A percentile compares a stretch with the other conserved stretches of the same genome.
phyloP scores from a whole-genome alignment of 2,888 invertebrate species.

The Tolmerus cingulatus region DNA sequence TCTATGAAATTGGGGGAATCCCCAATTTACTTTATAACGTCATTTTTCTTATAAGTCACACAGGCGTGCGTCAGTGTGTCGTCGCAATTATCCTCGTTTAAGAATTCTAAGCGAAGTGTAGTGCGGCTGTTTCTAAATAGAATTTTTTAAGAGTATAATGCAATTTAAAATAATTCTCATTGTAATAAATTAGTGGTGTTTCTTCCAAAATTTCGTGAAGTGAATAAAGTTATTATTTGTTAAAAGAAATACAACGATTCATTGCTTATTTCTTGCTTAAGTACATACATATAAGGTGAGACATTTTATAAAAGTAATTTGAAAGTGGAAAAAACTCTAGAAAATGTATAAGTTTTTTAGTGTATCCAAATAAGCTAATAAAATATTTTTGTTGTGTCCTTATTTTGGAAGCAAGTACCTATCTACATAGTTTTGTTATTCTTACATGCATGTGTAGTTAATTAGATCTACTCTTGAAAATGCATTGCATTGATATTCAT shows the following conservation, averaged over 20 bases:
- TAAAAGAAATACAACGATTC: no score
- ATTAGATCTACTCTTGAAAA: not conserved
- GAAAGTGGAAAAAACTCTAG: no score
- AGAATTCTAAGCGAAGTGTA: not conserved
- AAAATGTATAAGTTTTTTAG: not conserved
- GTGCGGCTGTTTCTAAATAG: not conserved
- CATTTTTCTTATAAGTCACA: not conserved
- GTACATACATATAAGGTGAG: not conserved
- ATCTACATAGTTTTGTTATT: no score
- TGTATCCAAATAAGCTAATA: not conserved
- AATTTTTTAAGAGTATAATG: not conserved
- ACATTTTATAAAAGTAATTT: not conserved
- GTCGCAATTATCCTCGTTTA: not conserved
- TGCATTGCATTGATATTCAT: not conserved
- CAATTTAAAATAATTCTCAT: no score
- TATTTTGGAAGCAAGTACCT: not conserved
- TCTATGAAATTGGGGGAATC: not conserved
- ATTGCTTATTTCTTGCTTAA: no score
- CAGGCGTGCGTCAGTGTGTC: not conserved
- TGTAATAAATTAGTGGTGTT: no score
- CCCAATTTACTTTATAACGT: not conserved
- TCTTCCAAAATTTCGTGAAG: not conserved
- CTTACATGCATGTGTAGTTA: no score
- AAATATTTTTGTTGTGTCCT: no score
- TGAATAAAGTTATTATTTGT: not conserved